phyloP scores from a whole-genome alignment of 2,888 invertebrate species.

The Glyphotaelius pellucidus region DNA sequence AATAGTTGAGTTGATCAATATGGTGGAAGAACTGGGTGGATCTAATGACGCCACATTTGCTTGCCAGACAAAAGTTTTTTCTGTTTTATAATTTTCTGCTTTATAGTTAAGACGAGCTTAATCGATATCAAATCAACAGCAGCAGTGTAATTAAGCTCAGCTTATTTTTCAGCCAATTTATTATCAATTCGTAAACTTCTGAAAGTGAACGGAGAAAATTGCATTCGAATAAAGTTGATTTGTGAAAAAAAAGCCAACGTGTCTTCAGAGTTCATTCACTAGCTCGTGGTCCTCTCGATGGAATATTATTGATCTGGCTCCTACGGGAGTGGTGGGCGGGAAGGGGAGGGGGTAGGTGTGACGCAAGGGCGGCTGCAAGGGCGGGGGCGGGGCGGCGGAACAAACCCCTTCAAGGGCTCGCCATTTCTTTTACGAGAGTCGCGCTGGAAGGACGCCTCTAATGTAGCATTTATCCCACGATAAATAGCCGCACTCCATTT shows the following conservation, averaged over 20 bases:
- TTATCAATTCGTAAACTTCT: not conserved
- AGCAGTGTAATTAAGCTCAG: not conserved
- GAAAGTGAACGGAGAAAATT: not conserved
- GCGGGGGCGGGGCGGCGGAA: conserved; percentile 35
- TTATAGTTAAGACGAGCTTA: not conserved
- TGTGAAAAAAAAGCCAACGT: not conserved
- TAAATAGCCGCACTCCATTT: conserved; percentile 28
- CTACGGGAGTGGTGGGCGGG: conserved; percentile 39
- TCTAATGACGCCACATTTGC: not conserved
- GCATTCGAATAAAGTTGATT: not conserved
- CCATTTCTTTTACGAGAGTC: conserved; percentile 50
- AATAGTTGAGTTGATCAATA: too few species aligned
- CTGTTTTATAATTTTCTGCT: not conserved
- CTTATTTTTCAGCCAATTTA: not conserved
- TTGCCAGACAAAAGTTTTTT: not conserved
- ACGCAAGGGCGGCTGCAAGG: conserved; percentile 30
- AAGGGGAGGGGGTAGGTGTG: conserved; percentile 46
- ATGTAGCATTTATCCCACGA: conserved; percentile 27
- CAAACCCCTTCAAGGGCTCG: conserved; percentile 24
- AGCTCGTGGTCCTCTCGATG: conserved; percentile 58
- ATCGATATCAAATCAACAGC: not conserved
- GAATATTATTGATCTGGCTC: conserved; percentile 66
- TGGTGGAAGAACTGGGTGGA: too few species aligned
- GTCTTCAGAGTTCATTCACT: conserved; percentile 36
- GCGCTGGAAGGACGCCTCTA: conserved; percentile 17